Conservation (phyloP, 2,797 vertebrate genomes). For the Eurystomus glaucurus region DNA sequence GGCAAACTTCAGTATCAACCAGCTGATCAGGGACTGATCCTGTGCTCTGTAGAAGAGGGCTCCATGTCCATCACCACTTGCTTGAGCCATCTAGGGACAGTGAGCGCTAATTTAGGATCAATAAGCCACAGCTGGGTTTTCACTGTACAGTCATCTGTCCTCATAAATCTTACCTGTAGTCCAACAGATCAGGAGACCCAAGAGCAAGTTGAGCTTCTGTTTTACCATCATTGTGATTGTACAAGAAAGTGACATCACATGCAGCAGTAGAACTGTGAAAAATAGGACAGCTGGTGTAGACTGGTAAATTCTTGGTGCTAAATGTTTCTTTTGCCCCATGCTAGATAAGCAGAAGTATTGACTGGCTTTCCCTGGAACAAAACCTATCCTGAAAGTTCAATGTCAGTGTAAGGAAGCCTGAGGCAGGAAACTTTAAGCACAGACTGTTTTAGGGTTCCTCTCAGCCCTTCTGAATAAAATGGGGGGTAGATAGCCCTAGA, state of each 20-base stretch:
- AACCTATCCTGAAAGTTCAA: not conserved
- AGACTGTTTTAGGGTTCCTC: not conserved
- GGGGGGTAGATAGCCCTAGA: not conserved
- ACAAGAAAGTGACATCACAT: not conserved
- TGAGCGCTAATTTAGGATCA: not conserved
- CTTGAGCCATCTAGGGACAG: not conserved
- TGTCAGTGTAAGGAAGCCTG: not conserved
- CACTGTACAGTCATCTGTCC: accelerated
- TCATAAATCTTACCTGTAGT: not conserved
- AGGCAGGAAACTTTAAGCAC: not conserved
- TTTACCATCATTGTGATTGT: not conserved
- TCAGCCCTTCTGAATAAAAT: not conserved
- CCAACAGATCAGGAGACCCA: not conserved
- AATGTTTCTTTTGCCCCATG: not conserved
- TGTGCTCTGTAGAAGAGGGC: not conserved
- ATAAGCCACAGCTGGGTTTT: not conserved
- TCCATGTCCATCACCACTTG: not conserved
- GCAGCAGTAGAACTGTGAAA: not conserved
- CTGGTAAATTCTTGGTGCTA: not conserved
- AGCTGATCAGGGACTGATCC: accelerated
- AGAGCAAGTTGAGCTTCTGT: not conserved
- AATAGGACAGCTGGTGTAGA: not conserved
- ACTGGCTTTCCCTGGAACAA: not conserved
- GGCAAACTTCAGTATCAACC: not conserved
- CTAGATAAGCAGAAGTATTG: not conserved